Percentiles rank a stretch among this genome's conserved stretches.
These are phyloP conservation scores for Megamerina dolium DNA, from an alignment of 2,888 invertebrate species.

Conservation along the genomic window DNA sequence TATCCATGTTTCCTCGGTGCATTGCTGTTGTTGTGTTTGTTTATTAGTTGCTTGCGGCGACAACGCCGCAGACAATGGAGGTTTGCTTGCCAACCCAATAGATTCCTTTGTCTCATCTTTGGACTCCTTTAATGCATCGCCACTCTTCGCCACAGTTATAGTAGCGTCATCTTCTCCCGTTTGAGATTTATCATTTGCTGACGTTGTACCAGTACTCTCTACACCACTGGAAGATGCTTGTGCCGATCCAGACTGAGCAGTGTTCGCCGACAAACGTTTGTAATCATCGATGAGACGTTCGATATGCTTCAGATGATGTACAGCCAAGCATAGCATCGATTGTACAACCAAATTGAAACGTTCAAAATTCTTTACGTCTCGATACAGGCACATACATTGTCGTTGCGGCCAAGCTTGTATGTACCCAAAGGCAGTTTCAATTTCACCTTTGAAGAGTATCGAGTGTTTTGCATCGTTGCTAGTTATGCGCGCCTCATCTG, in stretches of 20 bases:
- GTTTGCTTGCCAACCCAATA: background rate
- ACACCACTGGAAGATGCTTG: conserved; percentile 5
- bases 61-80: background rate
- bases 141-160: background rate
- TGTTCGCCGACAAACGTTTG: conserved; percentile 42
- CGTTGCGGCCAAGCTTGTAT: conserved; percentile 87
- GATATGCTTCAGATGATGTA: conserved; percentile 74
- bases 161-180: background rate
- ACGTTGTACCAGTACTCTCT: conserved; percentile 6
- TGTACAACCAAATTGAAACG: conserved; percentile 84
- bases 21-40: conserved; percentile 25
- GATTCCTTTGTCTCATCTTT: conserved; percentile 8
- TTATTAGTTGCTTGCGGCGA: conserved; percentile 6
- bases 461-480: conserved; percentile 73
- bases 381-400: conserved; percentile 93
- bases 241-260: conserved; percentile 9
- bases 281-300: conserved; percentile 54
- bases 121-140: background rate
- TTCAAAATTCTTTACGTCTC: conserved; percentile 88
- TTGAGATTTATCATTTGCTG: background rate
- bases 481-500: conserved; percentile 73
- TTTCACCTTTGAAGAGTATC: conserved; percentile 69
- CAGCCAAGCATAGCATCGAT: conserved; percentile 75
- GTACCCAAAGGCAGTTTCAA: conserved; percentile 76
- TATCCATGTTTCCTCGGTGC: conserved; percentile 58